Evolutionary conservation across 2,888 invertebrate genomes (phyloP).

Genomic region (Andrena fulva): DNA sequence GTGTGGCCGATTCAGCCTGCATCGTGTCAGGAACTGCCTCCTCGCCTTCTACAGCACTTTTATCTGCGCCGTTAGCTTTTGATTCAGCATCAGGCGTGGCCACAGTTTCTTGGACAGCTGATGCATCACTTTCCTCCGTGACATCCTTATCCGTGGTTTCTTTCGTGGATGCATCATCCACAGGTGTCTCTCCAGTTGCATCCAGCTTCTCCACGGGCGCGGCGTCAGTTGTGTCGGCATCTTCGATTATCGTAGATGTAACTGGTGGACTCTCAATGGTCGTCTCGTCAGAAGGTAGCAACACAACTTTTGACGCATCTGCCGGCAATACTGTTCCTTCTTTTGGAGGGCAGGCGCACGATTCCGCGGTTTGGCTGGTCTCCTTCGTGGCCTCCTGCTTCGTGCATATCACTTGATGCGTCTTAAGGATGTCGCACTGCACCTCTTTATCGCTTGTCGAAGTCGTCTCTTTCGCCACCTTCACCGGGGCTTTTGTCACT

Average conservation of each 20-base stretch:
- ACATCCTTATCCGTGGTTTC: background rate
- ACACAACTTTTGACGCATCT: background rate
- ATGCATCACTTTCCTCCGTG: background rate
- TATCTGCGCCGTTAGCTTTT: background rate
- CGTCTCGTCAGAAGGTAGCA: background rate
- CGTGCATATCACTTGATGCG: background rate
- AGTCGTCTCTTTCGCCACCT: background rate
- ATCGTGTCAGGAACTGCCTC: too few species aligned
- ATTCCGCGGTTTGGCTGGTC: fast-evolving
- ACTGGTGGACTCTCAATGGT: background rate
- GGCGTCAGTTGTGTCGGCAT: background rate
- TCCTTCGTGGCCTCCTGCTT: background rate
- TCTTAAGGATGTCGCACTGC: slow-evolving; percentile 28
- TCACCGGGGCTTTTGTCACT: too few species aligned
- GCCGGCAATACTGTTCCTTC: background rate
- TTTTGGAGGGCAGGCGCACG: slow-evolving; percentile 13
- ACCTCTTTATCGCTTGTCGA: background rate
- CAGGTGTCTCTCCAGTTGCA: background rate
- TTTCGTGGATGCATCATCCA: background rate
- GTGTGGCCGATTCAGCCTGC: too few species aligned
- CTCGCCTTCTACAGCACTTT: background rate
- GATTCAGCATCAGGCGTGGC: background rate
- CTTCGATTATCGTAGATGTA: background rate
- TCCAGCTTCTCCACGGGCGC: background rate
- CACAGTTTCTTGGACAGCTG: background rate